These are phyloP conservation scores for Eptesicus fuscus DNA, from an alignment of 2,113 vertebrate genomes.

Conservation along the genomic window DNA sequence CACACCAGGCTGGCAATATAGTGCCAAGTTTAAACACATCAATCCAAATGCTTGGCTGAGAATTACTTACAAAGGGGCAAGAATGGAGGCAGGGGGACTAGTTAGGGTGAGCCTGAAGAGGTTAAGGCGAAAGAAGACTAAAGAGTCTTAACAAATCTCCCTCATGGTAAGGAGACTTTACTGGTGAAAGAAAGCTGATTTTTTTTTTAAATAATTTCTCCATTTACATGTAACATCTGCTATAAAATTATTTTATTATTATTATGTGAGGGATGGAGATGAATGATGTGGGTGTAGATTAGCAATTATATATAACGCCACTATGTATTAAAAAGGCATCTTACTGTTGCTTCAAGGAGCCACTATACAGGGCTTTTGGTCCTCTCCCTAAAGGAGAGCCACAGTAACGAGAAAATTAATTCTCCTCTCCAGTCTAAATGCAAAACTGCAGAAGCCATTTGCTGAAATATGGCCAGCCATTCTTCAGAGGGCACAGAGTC, in stretches of 20 bases:
- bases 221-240: neutral
- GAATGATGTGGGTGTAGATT: neutral
- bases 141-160: neutral
- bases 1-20: neutral
- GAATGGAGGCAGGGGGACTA: neutral
- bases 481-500: neutral
- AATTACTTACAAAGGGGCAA: neutral
- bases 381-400: neutral
- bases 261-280: neutral
- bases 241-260: neutral
- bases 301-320: neutral
- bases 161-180: neutral
- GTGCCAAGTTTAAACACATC: neutral
- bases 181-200: neutral
- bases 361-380: neutral
- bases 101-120: neutral
- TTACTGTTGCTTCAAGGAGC: neutral
- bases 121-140: neutral
- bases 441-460: conserved; percentile 21
- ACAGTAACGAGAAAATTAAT: conserved; percentile 18
- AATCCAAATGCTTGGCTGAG: neutral
- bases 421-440: neutral
- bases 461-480: neutral
- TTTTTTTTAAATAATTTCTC: neutral
- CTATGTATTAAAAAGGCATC: neutral